phyloP scores from a whole-genome alignment of 1,140 invertebrate genomes.

The Scaptodrosophila lebanonensis region DNA sequence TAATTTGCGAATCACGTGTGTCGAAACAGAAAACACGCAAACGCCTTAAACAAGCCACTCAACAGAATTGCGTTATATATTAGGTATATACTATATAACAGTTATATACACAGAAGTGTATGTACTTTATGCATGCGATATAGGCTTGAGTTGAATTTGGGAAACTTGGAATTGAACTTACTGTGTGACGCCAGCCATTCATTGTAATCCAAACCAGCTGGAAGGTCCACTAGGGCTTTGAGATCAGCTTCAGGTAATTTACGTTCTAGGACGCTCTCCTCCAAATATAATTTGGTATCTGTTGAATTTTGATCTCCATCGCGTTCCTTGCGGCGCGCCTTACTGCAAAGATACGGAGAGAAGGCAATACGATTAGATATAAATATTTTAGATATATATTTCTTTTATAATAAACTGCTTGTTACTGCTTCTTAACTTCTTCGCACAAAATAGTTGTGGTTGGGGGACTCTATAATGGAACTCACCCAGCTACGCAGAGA shows the following conservation, averaged over 20 bases:
- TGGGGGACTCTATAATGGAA: slow-evolving; percentile 9
- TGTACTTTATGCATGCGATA: no score
- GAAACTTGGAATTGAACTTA: slow-evolving; percentile 80
- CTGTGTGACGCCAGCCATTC: slow-evolving; percentile 99
- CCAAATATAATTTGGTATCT: slow-evolving; percentile 96
- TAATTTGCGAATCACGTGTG: no score
- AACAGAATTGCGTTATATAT: no score
- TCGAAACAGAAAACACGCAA: no score
- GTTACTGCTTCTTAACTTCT: no score
- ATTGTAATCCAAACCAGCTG: slow-evolving; percentile 95
- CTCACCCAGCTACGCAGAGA: slow-evolving; percentile 76
- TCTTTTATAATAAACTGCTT: no score
- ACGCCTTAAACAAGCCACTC: no score
- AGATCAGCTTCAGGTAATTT: slow-evolving; percentile 95
- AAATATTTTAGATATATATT: not conserved
- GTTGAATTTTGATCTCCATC: slow-evolving; percentile 88
- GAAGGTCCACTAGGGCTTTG: slow-evolving; percentile 93
- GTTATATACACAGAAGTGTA: no score
- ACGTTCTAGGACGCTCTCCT: slow-evolving; percentile 94
- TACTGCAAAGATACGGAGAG: slow-evolving; percentile 83
- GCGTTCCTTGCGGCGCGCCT: slow-evolving; percentile 97
- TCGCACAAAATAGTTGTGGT: not conserved
- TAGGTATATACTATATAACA: no score
- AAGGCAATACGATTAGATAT: not conserved
- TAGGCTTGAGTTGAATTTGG: not conserved